Conservation (phyloP, 2,113 vertebrate species). For the Trogon surrucura region DNA sequence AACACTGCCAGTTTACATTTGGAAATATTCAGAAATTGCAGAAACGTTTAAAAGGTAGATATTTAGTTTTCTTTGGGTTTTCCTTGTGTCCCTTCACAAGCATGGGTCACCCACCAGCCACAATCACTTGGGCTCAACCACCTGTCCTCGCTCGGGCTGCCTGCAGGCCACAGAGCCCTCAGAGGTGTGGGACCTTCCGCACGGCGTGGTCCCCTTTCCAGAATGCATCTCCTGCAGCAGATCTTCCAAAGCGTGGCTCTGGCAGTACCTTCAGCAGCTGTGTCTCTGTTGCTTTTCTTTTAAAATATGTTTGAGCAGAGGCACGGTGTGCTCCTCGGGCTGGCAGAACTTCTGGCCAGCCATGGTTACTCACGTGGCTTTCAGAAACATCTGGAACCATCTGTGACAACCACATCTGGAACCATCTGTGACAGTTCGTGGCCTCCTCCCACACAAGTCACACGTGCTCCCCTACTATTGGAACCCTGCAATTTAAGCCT, state of each 20-base stretch:
- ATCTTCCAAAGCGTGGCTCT: neutral
- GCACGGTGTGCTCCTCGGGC: neutral
- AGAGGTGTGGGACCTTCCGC: neutral
- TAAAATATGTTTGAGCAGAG: neutral
- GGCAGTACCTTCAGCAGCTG: neutral
- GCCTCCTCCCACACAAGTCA: neutral
- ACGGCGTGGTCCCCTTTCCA: neutral
- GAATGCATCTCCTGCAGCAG: fast-evolving
- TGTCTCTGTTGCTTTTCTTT: neutral
- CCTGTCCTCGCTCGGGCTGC: fast-evolving
- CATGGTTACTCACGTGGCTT: fast-evolving
- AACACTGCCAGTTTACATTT: neutral
- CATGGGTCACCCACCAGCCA: neutral
- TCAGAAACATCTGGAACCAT: neutral
- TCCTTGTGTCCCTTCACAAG: neutral
- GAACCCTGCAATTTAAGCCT: neutral
- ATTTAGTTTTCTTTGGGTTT: neutral
- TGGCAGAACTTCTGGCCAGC: neutral
- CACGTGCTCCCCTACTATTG: neutral
- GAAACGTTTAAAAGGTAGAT: neutral
- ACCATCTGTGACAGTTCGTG: neutral
- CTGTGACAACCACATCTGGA: neutral
- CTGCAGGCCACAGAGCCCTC: neutral
- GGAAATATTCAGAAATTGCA: neutral
- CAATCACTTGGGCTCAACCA: fast-evolving